Evolutionary conservation across 2,888 invertebrate genomes (phyloP), one percentile per base, ranked within the genome.

Genomic region (Kryphioiulus occultus): DNA sequence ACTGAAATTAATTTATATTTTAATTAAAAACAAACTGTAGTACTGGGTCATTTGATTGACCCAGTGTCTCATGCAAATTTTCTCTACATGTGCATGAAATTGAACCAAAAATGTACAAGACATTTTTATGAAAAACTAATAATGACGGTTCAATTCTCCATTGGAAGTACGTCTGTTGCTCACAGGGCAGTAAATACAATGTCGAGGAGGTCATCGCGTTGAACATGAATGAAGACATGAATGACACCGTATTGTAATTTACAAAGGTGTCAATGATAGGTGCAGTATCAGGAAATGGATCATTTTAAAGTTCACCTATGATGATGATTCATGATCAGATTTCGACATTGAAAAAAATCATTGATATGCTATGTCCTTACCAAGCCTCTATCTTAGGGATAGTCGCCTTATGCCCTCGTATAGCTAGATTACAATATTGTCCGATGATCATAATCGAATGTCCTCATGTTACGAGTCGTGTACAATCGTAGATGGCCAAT

Each of bases 371-470:
- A 26, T 22, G 10, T 12, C 26, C 22, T 9, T 68, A 68, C 68
- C 68, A 68, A 68, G 68, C 68, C 68, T 68, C 68, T 26, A 26
- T 9, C 68, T 68, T 68, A 68, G 26, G 68, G 68, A 68, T 68
- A 26, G 68, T 68, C 26, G 68, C 68, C 68, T 68, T 68, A 26
- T 68, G 0, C 68, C 68, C 26, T 26, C 17, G n/a, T 17, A 59
- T 17, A 15, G 39, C 39, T 5, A 39, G 39, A 3, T 9, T 39
- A 9, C 39, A 39, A 39, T 39, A 39, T 5, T 39, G 39, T 39
- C 3, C 9, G 5, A 39, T 39, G 39, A 39, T 5, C 5, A 3
- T 39, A 5, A 39, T 5, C 9, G 39, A 39, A 5, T 39, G 3
- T 39, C 3, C 39, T 9, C 9, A 3, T 39, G 9, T 39, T 39